A percentile compares a stretch with the other conserved stretches of the same genome.
phyloP scores from a whole-genome alignment of 2,113 vertebrate genomes.

The Tragelaphus imberbis region DNA sequence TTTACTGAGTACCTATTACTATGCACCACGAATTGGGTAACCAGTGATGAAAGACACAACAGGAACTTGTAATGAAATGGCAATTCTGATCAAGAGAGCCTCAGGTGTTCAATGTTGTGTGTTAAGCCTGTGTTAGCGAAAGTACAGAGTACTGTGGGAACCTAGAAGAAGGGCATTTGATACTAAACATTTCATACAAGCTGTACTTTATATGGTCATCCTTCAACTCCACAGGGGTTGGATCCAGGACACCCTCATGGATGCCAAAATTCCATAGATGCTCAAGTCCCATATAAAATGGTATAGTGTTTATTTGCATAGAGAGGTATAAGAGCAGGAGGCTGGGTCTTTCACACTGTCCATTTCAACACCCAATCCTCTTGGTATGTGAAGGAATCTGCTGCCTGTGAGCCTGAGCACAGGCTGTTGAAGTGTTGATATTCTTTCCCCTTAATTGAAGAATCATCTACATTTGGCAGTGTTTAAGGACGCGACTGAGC shows the following conservation, averaged over 20 bases:
- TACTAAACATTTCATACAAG: not conserved
- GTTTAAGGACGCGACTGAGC: too few species aligned
- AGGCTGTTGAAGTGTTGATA: not conserved
- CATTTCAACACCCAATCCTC: accelerated
- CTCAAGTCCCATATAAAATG: not conserved
- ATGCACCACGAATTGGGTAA: not conserved
- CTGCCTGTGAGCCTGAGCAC: not conserved
- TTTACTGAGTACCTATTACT: not conserved
- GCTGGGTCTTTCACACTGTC: too few species aligned
- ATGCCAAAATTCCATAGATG: not conserved
- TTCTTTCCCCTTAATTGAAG: too few species aligned
- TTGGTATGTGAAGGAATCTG: not conserved
- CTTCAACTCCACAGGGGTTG: not conserved
- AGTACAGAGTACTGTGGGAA: not conserved
- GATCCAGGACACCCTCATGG: not conserved
- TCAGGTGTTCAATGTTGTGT: not conserved
- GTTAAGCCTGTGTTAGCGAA: not conserved
- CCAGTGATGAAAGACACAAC: not conserved
- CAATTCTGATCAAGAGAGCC: not conserved
- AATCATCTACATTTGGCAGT: accelerated
- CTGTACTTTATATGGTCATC: not conserved
- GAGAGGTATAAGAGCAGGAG: not conserved
- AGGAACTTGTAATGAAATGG: not conserved
- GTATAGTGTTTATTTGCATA: not conserved
- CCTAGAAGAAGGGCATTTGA: not conserved